Percentiles rank a stretch among this genome's conserved stretches.
Conservation (phyloP, 2,113 vertebrate genomes). For the Desmodus rotundus region DNA sequence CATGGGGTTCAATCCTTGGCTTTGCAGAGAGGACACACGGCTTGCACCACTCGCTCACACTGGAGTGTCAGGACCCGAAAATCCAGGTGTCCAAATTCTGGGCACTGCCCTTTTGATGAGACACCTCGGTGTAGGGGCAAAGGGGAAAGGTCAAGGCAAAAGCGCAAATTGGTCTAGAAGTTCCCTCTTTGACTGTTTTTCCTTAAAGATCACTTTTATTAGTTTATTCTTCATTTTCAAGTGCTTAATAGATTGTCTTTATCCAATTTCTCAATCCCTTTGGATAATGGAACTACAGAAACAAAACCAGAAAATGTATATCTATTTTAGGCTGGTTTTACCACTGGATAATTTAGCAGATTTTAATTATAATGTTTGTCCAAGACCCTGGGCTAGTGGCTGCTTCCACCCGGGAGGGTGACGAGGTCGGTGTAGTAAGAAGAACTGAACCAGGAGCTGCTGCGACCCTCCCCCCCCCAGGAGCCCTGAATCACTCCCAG, state of each 20-base stretch:
- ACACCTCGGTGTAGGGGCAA: background rate
- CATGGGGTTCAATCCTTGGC: background rate
- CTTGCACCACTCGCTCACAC: background rate
- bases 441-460: background rate
- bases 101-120: background rate
- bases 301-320: background rate
- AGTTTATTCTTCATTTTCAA: background rate
- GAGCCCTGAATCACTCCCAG: background rate
- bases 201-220: background rate
- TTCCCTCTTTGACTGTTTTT: background rate
- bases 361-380: background rate
- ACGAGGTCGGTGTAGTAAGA: background rate
- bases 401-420: background rate
- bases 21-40: background rate
- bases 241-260: background rate
- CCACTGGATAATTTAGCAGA: background rate
- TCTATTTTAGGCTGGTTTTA: background rate
- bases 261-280: background rate
- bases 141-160: background rate
- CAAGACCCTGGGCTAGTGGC: background rate
- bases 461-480: rapidly evolving
- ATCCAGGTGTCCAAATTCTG: background rate
- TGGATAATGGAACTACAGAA: background rate
- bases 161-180: background rate
- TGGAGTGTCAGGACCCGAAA: background rate